Evolutionary conservation across 1,140 invertebrate genomes (phyloP).

Genomic region (Dendroctonus valens): DNA sequence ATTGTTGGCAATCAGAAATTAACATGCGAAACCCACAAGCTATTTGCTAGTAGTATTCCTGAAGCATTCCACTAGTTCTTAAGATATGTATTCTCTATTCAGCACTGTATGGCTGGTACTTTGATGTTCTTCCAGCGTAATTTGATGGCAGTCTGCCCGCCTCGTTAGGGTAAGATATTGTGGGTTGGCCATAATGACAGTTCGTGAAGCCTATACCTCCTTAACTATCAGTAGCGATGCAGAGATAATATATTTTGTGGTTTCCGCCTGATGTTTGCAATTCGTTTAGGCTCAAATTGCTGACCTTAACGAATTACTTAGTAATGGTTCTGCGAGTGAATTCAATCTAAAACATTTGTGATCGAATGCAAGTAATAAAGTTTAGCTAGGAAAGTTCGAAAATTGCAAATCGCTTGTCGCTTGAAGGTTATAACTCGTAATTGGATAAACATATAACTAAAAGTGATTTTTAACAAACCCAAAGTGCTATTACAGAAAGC

Average conservation of each 20-base stretch:
- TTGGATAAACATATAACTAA: too few relatives aligned
- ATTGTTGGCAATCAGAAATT: too few relatives aligned
- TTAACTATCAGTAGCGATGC: constrained; percentile 43
- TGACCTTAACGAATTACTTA: not conserved
- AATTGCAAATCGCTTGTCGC: too few relatives aligned
- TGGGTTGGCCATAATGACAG: constrained; percentile 37
- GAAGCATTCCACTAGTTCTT: too few relatives aligned
- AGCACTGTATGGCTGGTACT: not conserved
- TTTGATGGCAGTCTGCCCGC: constrained; percentile 37
- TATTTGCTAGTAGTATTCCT: too few relatives aligned
- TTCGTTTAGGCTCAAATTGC: constrained; percentile 2
- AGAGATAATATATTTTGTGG: constrained; percentile 34
- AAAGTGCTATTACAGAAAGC: too few relatives aligned
- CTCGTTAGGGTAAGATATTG: constrained; percentile 37
- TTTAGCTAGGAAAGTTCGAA: too few relatives aligned
- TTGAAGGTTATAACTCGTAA: too few relatives aligned
- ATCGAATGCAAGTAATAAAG: too few relatives aligned
- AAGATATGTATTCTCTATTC: not conserved
- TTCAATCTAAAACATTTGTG: too few relatives aligned
- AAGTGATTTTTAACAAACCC: too few relatives aligned
- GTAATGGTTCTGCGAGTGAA: not conserved
- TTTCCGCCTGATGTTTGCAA: constrained; percentile 16
- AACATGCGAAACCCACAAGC: too few relatives aligned
- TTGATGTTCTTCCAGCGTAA: constrained; percentile 34
- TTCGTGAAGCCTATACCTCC: constrained; percentile 36